Evolutionary conservation across 2,113 vertebrate species (phyloP), one percentile per base, ranked within the genome.

Genomic region (Corapipo altera): DNA sequence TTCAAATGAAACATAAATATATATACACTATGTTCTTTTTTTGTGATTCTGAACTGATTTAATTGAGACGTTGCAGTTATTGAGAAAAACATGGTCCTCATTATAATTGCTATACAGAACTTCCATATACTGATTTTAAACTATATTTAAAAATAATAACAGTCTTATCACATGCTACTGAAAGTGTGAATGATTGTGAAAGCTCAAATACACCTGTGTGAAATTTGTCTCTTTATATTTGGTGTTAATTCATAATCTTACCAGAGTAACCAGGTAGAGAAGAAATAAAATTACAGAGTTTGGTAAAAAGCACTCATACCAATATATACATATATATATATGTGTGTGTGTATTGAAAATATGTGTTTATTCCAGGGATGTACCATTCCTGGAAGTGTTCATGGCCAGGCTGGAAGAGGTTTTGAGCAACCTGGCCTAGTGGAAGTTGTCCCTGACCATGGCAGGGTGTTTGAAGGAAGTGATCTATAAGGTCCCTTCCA

Each of bases 1-100:
- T 77, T 91, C 48, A 96, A 95, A 96, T 64, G 9, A 87, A 88
- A 93, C 70, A 61, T 43, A 92, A 88, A 81, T 28, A 35, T 33
- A 84, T 48, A 71, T 91, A 74, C 6, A 51, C 3, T 39, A 24
- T 37, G 27, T 2, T 83, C 24, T 77, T 54, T 52, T 52, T 54
- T 21, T 51, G 11, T 74, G 71, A 71, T 77, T 52, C 52, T 74
- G n/a, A 59, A 35, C 37, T 41, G 27, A 69, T 91, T 95, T 78
- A 92, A 89, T 81, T 57, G 52, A 88, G 43, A 44, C 6, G 24
- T 17, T 58, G 41, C 6, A 23, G 23, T 64, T 93, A 72, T 8
- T 91, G 66, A 83, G 80, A 66, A 80, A 62, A 64, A 12, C 24
- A n/a, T 32, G 24, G 22, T 37, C 30, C 5, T 88, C 27, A 30